Percentiles rank a stretch among this genome's conserved stretches.
phyloP scores from a whole-genome alignment of 2,888 invertebrate species.

The Xanthia icteritia region DNA sequence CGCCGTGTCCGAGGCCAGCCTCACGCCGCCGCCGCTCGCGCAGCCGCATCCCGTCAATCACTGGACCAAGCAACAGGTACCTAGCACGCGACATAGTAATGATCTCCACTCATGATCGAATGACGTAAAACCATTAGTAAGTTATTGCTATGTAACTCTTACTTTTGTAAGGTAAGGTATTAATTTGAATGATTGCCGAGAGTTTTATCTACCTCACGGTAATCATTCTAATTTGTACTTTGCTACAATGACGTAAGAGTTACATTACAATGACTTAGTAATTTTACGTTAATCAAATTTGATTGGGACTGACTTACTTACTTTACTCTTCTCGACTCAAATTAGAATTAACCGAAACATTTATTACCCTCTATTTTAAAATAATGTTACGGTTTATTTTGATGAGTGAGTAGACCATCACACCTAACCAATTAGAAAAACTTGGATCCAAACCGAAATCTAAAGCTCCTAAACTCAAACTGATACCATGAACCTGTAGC shows the following conservation, averaged over 20 bases:
- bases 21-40: conserved; percentile 83
- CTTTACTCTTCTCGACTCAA: neutral
- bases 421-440: neutral
- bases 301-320: too few species aligned
- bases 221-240: neutral
- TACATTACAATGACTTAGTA: too few species aligned
- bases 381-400: neutral
- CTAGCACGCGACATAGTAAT: neutral
- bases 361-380: neutral
- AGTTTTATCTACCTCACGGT: too few species aligned
- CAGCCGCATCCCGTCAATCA: conserved; percentile 85
- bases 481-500: neutral
- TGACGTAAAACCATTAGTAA: too few species aligned
- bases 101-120: neutral
- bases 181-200: neutral
- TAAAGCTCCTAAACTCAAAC: neutral
- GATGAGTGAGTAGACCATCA: too few species aligned
- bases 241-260: too few species aligned
- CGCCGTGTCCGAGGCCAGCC: conserved; percentile 86
- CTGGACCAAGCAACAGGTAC: conserved; percentile 93
- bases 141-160: neutral
- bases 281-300: too few species aligned
- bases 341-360: neutral
- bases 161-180: neutral
- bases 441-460: neutral